Base-by-base conservation (phyloP, 2,797 vertebrate genomes). In the Sebastes nivosus region DNA sequence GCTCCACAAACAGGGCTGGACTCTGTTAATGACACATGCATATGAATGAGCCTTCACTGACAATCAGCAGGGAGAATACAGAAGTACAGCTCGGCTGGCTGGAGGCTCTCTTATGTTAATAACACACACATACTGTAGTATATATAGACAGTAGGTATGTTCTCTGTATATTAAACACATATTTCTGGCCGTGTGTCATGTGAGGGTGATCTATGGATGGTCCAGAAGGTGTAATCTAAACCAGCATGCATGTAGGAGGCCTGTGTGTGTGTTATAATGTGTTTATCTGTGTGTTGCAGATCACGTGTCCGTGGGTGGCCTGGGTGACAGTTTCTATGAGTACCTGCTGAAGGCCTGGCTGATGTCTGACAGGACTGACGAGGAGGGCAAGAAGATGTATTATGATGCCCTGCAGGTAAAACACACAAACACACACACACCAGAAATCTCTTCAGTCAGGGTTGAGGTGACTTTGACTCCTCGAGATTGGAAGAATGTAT, bases 251-350 rank as follows among this genome's bases (percentile, higher is more conserved):
- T 59, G 57, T 34, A 27, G 55, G 38, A 34, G 20, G 25, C 5
- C 9, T 27, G 10, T 27, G 10, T 80, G 20, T 30, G 27, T 30
- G 20, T 69, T 27, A 10, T 59, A 20, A 38, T 52, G 25, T 65
- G 52, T 83, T 66, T 30, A 20, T 81, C 10, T 86, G 7, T 89
- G 69, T 87, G 88, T 89, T 96, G 83, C 94, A 99, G 98, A 99
- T 96, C 98, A 99, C 5, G 98, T 99, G 75, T 99, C 98, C 0
- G 96, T 99, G 63, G 98, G 98, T 42, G 98, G 98, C 34, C 96
- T 99, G 32, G 98, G 98, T n/a, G 98, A 99, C 92, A 99, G 98
- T 84, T 99, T 99, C 95, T 99, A 99, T 90, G 98, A 99, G 88
- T 99, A 99, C 93, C 96, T 99, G 93, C 97, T 99, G 29, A 99